Base-by-base conservation (phyloP, 2,888 invertebrate species). In the Gibbula magus region DNA sequence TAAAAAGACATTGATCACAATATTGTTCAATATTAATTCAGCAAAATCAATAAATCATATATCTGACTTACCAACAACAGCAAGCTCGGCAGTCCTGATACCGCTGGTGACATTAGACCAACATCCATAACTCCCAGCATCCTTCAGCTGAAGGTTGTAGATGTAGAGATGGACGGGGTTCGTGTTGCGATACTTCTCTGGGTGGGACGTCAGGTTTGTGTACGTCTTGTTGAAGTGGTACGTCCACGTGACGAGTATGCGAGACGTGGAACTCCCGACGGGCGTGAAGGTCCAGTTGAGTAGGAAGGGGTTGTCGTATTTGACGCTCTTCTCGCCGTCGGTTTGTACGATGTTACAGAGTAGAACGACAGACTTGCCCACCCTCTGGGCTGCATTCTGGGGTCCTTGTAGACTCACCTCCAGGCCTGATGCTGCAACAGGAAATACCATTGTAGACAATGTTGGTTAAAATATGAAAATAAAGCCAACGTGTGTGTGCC, bases 41-140 rank as follows among this genome's bases (percentile, higher is more conserved):
- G 20, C 20, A 56, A 25, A 18, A 1, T 1, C 3, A 56, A 56
- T 18, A 56, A 20, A 20, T 25, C 20, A 22, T 5, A 2, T 22
- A 5, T 22, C n/a, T 66, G 5, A 82, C 83, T 82, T 79, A 87
- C 87, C 86, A 39, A 87, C 67, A 39, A 87, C 82, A 81, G 83
- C 86, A 3, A 87, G 79, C 67, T 87, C 82, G 10, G 83, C 79
- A 10, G 82, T 75, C 18, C 78, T 82, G 20, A 79, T 78, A 5
- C 74, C 77, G 3, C 45, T 70, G 2, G 54, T 78, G 0, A 81
- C 79, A 1, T 78, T 77, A 4, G 84, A 75, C n/a, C 66, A 56
- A 79, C 87, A 87, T 2, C 83, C 81, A 52, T 87, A 87, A 0
- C 79, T 77, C 3, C 87, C 87, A 25, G 86, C 87, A 81, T 87